Conservation (phyloP, 2,888 invertebrate species). For the Apamea sordens region DNA sequence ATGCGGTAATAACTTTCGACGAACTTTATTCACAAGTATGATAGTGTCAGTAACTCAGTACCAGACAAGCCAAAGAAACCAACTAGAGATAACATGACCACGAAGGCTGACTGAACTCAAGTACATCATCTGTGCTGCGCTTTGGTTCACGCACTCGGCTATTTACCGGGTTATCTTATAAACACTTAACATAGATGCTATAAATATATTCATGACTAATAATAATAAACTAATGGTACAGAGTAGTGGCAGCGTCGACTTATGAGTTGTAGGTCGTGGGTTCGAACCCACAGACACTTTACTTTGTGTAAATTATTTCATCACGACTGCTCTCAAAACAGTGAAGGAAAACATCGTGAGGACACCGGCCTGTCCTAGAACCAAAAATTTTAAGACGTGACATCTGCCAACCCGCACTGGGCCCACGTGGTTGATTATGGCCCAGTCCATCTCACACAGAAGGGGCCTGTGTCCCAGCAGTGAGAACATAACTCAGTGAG, state of each 20-base stretch:
- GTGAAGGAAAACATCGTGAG: background rate
- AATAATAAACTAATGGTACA: no score
- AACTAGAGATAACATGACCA: no score
- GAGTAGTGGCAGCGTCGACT: background rate
- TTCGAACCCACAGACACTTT: background rate
- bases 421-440: no score
- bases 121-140: background rate
- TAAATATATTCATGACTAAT: slow-evolving; percentile 2
- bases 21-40: background rate
- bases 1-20: background rate
- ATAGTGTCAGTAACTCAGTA: background rate
- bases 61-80: background rate
- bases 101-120: background rate
- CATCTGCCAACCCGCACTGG: no score
- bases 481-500: no score
- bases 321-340: background rate
- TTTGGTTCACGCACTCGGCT: background rate
- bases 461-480: no score
- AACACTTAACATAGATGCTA: background rate
- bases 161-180: slow-evolving; percentile 34
- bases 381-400: no score
- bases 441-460: no score
- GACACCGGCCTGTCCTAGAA: no score
- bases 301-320: background rate
- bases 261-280: background rate